Evolutionary conservation across 2,113 vertebrate species (phyloP), one percentile per base, ranked within the genome.

Genomic region (Silurus glanis): DNA sequence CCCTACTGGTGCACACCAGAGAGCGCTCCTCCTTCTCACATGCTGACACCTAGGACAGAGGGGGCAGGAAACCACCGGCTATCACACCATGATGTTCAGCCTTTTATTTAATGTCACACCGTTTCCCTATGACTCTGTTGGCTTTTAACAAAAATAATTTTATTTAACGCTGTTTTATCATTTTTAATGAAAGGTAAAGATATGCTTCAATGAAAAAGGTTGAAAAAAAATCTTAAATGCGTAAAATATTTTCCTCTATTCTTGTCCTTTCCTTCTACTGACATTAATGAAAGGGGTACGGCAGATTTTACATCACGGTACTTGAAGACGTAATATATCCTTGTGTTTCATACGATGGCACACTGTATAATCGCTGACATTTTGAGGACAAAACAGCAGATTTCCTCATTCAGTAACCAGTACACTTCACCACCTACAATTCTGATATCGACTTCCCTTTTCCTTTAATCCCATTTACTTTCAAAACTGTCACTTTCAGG

Each of bases 1-100:
- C 83, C 55, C 86, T 83, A 69, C 82, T 88, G 90, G 85, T 64
- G 86, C 61, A 9, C 25, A 37, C 67, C 55, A 58, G 56, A 58
- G 16, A 80, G 74, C 17, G 17, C 23, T 25, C 78, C 83, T 67
- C 83, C 51, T 37, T 37, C 37, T 84, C 28, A 64, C 69, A 71
- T 9, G 51, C 47, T 47, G 51, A 71, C 25, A 55, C 17, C 28
- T 56, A 53, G 28, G 58, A 19, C 49, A 71, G 14, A 25, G 51
- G 69, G 62, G 82, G 84, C 66, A 85, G 85, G 71, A 79, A 71
- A 80, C 75, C 67, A 82, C 85, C 69, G 82, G 88, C 85, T 66
- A 74, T 78, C 84, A 79, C 88, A 88, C 83, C 69, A 61, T 80
- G 82, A 79, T 88, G n/a, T 82, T 66, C 93, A 93, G 92, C 92